Evolutionary conservation across 2,797 vertebrate genomes (phyloP).

Genomic region (Ambastaia sidthimunki): DNA sequence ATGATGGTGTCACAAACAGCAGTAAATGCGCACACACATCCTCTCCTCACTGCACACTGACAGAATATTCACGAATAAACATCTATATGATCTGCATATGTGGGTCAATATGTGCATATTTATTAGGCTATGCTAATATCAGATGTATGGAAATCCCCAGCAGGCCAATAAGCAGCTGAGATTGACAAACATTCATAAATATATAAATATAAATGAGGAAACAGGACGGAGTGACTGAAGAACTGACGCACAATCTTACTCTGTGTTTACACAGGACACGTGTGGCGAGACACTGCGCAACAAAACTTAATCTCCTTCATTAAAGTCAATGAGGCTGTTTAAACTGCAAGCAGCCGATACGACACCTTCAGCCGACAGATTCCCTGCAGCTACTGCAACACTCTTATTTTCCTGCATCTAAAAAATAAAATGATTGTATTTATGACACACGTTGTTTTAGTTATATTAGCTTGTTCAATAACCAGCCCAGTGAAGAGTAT

Average conservation of each 20-base stretch:
- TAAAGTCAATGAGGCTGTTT: slow-evolving; percentile 1
- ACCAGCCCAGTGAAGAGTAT: too few species aligned
- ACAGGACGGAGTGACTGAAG: not conserved
- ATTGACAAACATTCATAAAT: slow-evolving; percentile 42
- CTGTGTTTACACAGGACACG: not conserved
- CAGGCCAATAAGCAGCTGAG: slow-evolving; percentile 7
- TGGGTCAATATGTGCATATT: slow-evolving; percentile 40
- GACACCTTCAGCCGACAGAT: too few species aligned
- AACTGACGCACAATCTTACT: slow-evolving; percentile 1
- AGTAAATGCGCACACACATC: slow-evolving; percentile 59
- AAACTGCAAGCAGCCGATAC: not conserved
- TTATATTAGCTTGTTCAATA: too few species aligned
- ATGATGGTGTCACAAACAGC: slow-evolving; percentile 55
- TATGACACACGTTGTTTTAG: not conserved
- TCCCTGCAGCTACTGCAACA: too few species aligned
- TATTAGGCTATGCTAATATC: slow-evolving; percentile 29
- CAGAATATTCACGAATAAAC: slow-evolving; percentile 58
- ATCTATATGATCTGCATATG: slow-evolving; percentile 26
- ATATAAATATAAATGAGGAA: slow-evolving; percentile 42
- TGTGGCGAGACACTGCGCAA: not conserved
- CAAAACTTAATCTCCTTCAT: not conserved
- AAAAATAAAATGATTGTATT: not conserved
- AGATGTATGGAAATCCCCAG: slow-evolving; percentile 47
- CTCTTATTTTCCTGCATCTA: not conserved
- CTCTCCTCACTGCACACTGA: slow-evolving; percentile 44